phyloP scores from a whole-genome alignment of 2,888 invertebrate genomes.

The Steromphala cineraria region DNA sequence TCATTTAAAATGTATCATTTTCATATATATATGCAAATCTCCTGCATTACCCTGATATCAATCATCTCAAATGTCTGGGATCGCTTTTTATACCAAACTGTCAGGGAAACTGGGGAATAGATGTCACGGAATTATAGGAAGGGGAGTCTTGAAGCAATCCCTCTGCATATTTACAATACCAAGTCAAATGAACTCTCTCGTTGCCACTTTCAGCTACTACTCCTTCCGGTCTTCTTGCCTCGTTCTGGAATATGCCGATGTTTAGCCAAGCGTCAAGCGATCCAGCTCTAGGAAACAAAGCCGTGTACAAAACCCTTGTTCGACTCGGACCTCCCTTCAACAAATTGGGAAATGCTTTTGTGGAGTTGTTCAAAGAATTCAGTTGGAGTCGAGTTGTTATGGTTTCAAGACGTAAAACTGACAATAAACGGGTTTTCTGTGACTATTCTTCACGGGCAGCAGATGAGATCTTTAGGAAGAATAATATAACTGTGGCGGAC shows the following conservation, averaged over 20 bases:
- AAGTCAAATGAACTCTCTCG: neutral
- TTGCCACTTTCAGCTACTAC: constrained; percentile 51
- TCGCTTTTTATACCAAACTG: no score
- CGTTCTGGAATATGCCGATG: constrained; percentile 66
- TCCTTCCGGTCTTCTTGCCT: constrained; percentile 57
- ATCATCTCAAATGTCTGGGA: no score
- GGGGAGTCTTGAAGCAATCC: no score
- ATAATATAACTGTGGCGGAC: constrained; percentile 51
- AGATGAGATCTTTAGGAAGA: constrained; percentile 43
- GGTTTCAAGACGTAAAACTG: constrained; percentile 49
- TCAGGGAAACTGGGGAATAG: no score
- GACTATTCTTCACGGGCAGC: constrained; percentile 57
- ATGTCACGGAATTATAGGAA: no score
- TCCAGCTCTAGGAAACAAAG: constrained; percentile 59
- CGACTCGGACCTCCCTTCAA: constrained; percentile 62
- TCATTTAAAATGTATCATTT: no score
- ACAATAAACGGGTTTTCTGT: constrained; percentile 58
- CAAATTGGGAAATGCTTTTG: constrained; percentile 56
- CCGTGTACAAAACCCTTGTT: constrained; percentile 54
- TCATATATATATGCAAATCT: no score
- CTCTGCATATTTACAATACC: neutral
- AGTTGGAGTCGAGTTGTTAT: constrained; percentile 56
- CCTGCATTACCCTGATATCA: no score
- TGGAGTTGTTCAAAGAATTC: constrained; percentile 44
- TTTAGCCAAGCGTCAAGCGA: constrained; percentile 63